Evolutionary conservation across 2,797 vertebrate species (phyloP).

Genomic region (Manis javanica): DNA sequence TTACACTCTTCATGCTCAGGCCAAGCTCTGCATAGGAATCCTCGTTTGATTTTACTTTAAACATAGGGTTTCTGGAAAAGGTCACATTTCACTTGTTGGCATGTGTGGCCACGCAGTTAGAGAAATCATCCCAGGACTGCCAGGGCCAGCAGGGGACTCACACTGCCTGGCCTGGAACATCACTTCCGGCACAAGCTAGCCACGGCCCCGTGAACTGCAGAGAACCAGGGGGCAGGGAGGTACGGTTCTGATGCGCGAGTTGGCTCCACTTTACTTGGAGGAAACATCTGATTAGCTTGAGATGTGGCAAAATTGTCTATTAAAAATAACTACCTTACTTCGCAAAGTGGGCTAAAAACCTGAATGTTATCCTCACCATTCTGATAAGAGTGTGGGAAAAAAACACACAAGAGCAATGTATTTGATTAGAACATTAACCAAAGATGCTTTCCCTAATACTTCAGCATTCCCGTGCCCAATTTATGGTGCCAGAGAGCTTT

Average conservation of each 20-base stretch:
- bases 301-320: background rate
- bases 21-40: background rate
- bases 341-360: background rate
- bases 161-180: background rate
- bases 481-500: background rate
- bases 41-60: constrained; percentile 12
- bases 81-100: background rate
- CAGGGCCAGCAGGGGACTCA: background rate
- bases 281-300: background rate
- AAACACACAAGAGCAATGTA: constrained; percentile 24
- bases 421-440: constrained; percentile 38
- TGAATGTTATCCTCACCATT: background rate
- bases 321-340: constrained; percentile 7
- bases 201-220: background rate
- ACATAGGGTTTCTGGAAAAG: background rate
- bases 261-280: background rate
- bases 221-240: background rate
- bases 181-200: background rate
- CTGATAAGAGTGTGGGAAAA: background rate
- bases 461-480: background rate
- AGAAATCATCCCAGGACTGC: background rate
- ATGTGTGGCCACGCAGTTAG: fast-evolving
- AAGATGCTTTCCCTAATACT: background rate
- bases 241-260: background rate
- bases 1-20: background rate